Evolutionary conservation across 2,797 vertebrate species (phyloP).

Genomic region (Tolypeutes matacus): DNA sequence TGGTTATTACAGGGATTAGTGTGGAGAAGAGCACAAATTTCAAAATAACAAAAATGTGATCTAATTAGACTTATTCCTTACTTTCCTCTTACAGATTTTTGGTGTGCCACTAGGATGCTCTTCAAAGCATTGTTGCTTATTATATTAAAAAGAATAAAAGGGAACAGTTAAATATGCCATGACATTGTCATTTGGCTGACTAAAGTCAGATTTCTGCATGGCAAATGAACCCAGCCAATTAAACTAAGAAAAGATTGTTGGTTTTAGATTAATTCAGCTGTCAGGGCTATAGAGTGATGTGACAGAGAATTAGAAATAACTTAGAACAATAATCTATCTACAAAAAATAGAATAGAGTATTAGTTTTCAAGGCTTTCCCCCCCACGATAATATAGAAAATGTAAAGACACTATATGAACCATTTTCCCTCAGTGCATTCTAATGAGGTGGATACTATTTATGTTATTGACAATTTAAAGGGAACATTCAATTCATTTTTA

Average conservation of each 20-base stretch:
- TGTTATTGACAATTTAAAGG: not conserved
- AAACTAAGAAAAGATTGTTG: not conserved
- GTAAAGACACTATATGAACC: not conserved
- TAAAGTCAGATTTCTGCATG: slow-evolving; percentile 47
- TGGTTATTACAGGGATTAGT: slow-evolving; percentile 65
- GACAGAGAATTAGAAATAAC: not conserved
- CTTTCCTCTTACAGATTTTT: slow-evolving; percentile 31
- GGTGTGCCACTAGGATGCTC: not conserved
- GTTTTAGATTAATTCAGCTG: slow-evolving; percentile 46
- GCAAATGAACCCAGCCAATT: not conserved
- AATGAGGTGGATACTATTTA: not conserved
- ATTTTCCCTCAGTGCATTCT: not conserved
- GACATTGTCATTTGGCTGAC: slow-evolving; percentile 5
- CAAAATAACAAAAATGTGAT: slow-evolving; percentile 43
- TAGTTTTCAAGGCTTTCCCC: not conserved
- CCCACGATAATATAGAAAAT: not conserved
- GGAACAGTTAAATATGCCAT: slow-evolving; percentile 2
- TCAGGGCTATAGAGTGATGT: not conserved
- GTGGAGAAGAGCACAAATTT: slow-evolving; percentile 54
- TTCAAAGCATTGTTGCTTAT: slow-evolving; percentile 33
- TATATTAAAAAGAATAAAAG: slow-evolving; percentile 61
- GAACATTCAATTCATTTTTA: not conserved
- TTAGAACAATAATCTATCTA: not conserved
- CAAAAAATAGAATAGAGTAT: not conserved
- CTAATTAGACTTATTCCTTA: slow-evolving; percentile 50